phyloP scores from a whole-genome alignment of 1,140 invertebrate species.

The Camponotus floridanus region DNA sequence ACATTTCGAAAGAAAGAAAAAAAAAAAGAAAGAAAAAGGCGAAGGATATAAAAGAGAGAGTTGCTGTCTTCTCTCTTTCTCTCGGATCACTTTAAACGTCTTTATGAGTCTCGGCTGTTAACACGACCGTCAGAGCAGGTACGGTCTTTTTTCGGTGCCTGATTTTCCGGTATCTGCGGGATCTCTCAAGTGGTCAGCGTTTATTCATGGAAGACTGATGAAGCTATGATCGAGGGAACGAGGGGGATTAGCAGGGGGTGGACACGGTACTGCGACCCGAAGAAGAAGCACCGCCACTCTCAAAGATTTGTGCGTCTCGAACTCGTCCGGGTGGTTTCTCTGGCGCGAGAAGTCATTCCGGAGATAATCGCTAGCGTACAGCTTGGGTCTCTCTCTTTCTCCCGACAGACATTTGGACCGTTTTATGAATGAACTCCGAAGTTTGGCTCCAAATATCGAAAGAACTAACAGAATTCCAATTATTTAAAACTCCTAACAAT shows the following conservation, averaged over 20 bases:
- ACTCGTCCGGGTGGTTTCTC: not conserved
- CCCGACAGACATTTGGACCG: not conserved
- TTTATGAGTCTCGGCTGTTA: conserved; percentile 84
- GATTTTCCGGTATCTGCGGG: conserved; percentile 68
- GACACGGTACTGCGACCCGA: not conserved
- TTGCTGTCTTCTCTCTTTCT: conserved; percentile 56
- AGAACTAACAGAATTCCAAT: not conserved
- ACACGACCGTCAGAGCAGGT: conserved; percentile 76
- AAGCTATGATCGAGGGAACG: conserved; percentile 49
- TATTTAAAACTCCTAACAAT: not conserved
- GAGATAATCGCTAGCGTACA: not conserved
- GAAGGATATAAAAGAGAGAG: not conserved
- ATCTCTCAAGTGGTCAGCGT: conserved; percentile 68
- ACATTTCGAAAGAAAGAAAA: conserved; percentile 16
- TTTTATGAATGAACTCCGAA: not conserved
- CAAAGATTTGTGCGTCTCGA: conserved; percentile 14
- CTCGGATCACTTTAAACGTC: conserved; percentile 81
- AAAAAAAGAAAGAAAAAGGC: not conserved
- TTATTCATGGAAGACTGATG: conserved; percentile 67
- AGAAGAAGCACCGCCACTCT: conserved; percentile 8
- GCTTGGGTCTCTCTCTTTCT: not conserved
- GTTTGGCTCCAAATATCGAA: not conserved
- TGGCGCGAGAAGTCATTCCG: conserved; percentile 14
- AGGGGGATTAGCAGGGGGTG: too few relatives aligned
- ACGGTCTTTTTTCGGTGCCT: conserved; percentile 46